Conservation (phyloP, 1,140 invertebrate species). For the Sminthurides bifidus region DNA sequence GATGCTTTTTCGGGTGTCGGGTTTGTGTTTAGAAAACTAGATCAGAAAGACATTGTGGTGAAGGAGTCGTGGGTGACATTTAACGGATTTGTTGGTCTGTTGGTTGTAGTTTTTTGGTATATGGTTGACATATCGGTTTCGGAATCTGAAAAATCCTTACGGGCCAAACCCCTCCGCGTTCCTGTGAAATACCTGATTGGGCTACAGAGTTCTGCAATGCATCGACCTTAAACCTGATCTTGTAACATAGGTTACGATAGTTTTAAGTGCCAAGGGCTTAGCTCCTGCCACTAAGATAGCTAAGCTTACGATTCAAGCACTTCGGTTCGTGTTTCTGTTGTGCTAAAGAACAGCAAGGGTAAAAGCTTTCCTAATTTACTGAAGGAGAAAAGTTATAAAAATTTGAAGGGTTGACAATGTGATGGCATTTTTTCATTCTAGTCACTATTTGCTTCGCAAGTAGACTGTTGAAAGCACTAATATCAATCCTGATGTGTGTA, state of each 20-base stretch:
- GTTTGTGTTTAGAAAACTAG: neutral
- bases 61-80: neutral
- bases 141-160: conserved; percentile 88
- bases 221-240: neutral
- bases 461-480: too few species aligned
- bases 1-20: neutral
- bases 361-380: too few species aligned
- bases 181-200: conserved; percentile 49
- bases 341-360: neutral
- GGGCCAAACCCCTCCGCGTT: conserved; percentile 90
- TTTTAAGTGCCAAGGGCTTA: too few species aligned
- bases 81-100: conserved; percentile 30
- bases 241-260: too few species aligned
- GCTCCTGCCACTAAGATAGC: neutral
- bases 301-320: neutral
- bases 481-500: too few species aligned
- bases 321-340: neutral
- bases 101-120: conserved; percentile 85
- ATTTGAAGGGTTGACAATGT: too few species aligned
- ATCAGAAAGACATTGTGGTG: neutral
- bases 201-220: neutral
- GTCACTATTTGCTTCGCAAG: too few species aligned
- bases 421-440: conserved; percentile 18
- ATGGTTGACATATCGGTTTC: conserved; percentile 89
- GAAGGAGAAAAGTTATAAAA: too few species aligned